phyloP scores from a whole-genome alignment of 2,888 invertebrate species.

The Eucera pruinosa region DNA sequence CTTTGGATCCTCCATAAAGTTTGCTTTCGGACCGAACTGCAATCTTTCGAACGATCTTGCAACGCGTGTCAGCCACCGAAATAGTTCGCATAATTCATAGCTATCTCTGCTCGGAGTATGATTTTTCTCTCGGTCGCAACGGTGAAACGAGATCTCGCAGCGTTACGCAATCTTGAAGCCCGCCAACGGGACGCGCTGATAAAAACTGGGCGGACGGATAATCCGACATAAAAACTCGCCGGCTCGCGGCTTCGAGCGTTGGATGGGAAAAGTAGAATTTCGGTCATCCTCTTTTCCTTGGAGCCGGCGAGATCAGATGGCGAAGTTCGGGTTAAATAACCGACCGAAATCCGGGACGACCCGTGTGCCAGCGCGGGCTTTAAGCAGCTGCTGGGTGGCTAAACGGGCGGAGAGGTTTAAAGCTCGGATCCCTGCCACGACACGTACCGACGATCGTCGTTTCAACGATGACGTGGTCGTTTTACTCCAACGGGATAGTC shows the following conservation, averaged over 20 bases:
- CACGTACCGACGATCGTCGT: slow-evolving; percentile 71
- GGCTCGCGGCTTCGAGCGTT: not conserved
- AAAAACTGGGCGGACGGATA: slow-evolving; percentile 19
- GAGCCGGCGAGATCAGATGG: slow-evolving; percentile 12
- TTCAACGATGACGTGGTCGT: slow-evolving; percentile 23
- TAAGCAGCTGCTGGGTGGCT: slow-evolving; percentile 12
- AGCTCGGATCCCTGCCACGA: slow-evolving; percentile 59
- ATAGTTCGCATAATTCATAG: slow-evolving; percentile 6
- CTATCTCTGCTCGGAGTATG: not conserved
- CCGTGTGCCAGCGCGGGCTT: slow-evolving; percentile 22
- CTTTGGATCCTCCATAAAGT: too few species aligned
- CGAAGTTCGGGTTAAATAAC: slow-evolving; percentile 34
- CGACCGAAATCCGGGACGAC: slow-evolving; percentile 3
- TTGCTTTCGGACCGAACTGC: too few species aligned
- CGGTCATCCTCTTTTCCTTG: not conserved
- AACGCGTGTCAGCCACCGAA: too few species aligned
- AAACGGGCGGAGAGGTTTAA: slow-evolving; percentile 30
- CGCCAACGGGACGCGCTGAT: not conserved
- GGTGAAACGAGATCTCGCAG: not conserved
- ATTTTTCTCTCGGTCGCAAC: not conserved
- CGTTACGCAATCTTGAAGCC: slow-evolving; percentile 33
- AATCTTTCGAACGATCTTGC: not conserved
- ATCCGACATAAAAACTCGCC: slow-evolving; percentile 38
- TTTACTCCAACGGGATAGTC: slow-evolving; percentile 26
- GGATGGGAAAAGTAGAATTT: slow-evolving; percentile 7